Evolutionary conservation across 2,888 invertebrate species (phyloP), one percentile per base, ranked within the genome.

Genomic region (Sicus ferrugineus): DNA sequence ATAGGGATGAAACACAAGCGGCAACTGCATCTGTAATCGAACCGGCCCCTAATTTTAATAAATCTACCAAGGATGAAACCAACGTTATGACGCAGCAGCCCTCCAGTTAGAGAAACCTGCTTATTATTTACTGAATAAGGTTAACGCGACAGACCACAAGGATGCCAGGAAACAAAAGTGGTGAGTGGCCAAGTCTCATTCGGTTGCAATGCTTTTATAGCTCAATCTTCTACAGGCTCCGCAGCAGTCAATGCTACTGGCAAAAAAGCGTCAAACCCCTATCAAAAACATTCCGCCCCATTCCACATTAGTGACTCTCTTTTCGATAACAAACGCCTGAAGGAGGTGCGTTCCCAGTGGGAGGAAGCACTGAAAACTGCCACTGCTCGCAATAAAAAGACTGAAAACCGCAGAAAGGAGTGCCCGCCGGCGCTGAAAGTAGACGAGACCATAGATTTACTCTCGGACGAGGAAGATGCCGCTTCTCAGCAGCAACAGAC

Each of bases 301-400:
- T 83, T 83, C 73, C 79, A 79, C 73, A 82, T 83, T 62, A 83
- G 84, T 34, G 72, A 79, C 21, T 76, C 74, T 64, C 75, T 82
- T 61, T 83, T 83, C 68, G 78, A 80, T 69, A 83, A 83, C 70
- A 76, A 80, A 72, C 82, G 83, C 34, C 77, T 83, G n/a, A 81
- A 81, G 69, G 74, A 75, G 38, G 79, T 77, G 30, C 77, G 81
- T 67, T 75, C 73, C 70, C 78, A 74, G 52, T 80, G 79, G 81
- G 74, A 76, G 69, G 75, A 77, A 54, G 75, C 61, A 26, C 58
- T 63, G 30, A 64, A 64, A 31, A 7, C 28, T 1, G 58, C 26
- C 16, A 23, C 31, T 14, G 38, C 42, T 30, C 68, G 65, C 52
- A 70, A 50, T 58, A 67, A 70, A 71, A 76, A 74, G 71, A 73